These are phyloP conservation scores for Orientallactaga sibirica DNA, from an alignment of 2,797 vertebrate species.

Conservation along the genomic window DNA sequence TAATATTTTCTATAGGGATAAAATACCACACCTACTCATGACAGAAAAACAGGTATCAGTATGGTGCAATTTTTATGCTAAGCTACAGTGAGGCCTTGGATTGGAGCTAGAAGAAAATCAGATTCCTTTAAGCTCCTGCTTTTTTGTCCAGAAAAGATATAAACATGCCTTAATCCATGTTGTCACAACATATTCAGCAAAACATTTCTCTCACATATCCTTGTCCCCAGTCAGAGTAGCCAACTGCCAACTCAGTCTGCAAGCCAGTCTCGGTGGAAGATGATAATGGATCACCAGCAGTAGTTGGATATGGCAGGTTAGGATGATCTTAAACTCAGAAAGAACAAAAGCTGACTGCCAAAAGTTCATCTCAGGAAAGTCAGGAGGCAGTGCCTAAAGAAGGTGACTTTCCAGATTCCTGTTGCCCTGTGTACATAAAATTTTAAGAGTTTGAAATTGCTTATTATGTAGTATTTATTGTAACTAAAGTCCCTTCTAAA, in stretches of 20 bases:
- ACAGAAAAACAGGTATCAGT: background rate
- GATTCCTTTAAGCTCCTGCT: background rate
- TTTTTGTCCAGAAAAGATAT: too few species aligned
- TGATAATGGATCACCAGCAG: background rate
- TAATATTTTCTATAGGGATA: background rate
- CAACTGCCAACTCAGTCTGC: background rate
- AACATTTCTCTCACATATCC: background rate
- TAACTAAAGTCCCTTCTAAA: background rate
- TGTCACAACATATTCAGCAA: background rate
- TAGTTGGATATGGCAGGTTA: fast-evolving
- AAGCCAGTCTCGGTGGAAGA: background rate
- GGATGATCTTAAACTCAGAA: background rate
- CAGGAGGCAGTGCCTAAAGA: background rate
- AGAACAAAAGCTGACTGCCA: background rate
- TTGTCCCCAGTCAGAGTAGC: too few species aligned
- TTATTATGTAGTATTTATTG: background rate
- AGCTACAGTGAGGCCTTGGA: background rate
- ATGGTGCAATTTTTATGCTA: background rate
- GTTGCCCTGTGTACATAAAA: background rate
- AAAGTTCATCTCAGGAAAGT: background rate
- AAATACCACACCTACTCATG: background rate
- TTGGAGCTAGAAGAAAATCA: fast-evolving
- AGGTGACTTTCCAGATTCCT: background rate
- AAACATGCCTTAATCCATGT: too few species aligned
- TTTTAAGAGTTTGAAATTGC: background rate